phyloP scores from a whole-genome alignment of 2,113 vertebrate species.

The Guaruba guarouba region DNA sequence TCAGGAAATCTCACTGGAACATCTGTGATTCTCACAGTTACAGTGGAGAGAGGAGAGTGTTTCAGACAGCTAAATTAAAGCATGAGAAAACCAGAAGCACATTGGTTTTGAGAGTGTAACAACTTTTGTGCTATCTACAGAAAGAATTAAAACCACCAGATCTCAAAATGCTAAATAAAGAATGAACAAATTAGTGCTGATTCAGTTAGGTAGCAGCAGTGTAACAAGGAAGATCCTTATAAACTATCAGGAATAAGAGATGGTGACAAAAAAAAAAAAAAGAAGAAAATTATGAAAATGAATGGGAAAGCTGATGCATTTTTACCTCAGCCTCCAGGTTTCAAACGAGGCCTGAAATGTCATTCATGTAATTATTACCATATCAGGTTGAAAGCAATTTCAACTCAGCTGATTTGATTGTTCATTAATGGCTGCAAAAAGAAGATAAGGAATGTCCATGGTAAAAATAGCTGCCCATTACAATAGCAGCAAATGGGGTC shows the following conservation, averaged over 20 bases:
- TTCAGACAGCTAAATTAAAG: constrained; percentile 30
- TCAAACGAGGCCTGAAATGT: constrained; percentile 67
- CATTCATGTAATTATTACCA: constrained; percentile 70
- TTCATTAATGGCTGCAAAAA: constrained; percentile 63
- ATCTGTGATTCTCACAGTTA: constrained; percentile 52
- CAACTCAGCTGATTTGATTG: constrained; percentile 59
- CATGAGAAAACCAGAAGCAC: not conserved
- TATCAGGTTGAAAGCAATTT: constrained; percentile 65
- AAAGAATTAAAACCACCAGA: not conserved
- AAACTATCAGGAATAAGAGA: not conserved
- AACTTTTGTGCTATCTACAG: constrained; percentile 6
- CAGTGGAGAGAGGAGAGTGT: not conserved
- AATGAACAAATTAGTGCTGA: not conserved
- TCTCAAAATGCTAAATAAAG: not conserved
- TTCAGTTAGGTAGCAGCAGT: not conserved
- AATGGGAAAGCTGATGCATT: constrained; percentile 24
- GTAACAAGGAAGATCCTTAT: constrained; percentile 23
- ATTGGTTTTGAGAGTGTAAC: not conserved
- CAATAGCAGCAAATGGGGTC: constrained; percentile 12
- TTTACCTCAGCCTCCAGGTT: constrained; percentile 31
- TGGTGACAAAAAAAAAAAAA: not conserved
- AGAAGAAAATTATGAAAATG: not conserved
- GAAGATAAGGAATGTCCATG: constrained; percentile 63
- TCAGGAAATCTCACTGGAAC: constrained; percentile 62
- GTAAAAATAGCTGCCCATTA: constrained; percentile 7